Evolutionary conservation across 2,113 vertebrate species (phyloP).

Genomic region (Plecotus auritus): DNA sequence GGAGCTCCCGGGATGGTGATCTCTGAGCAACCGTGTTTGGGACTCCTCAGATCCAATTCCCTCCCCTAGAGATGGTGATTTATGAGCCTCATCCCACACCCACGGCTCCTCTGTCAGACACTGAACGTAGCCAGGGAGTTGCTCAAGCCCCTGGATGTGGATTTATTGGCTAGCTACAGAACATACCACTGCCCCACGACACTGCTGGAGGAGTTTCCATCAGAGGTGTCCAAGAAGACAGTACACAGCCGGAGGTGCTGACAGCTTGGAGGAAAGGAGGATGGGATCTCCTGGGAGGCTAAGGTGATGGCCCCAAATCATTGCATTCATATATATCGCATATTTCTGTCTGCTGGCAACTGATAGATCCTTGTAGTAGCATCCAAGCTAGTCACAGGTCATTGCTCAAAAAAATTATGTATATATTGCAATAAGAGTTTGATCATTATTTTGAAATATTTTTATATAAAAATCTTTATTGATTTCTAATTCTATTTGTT

Average conservation of each 20-base stretch:
- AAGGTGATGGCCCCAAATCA: background rate
- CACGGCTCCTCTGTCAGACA: background rate
- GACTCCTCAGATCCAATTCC: background rate
- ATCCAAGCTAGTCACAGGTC: background rate
- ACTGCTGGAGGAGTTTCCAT: background rate
- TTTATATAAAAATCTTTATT: background rate
- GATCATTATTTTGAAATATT: background rate
- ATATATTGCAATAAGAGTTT: background rate
- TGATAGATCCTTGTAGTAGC: background rate
- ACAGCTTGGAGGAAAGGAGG: background rate
- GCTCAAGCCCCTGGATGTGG: background rate
- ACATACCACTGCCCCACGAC: background rate
- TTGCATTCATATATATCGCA: background rate
- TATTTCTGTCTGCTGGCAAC: background rate
- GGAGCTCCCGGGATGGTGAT: background rate
- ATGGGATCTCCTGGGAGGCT: background rate
- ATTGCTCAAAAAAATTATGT: background rate
- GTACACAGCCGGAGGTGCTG: background rate
- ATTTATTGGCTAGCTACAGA: background rate
- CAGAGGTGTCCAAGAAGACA: background rate
- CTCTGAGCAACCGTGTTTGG: background rate
- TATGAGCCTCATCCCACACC: background rate
- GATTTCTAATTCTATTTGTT: background rate
- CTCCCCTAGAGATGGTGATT: background rate
- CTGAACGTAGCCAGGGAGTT: background rate